Evolutionary conservation across 1,140 invertebrate species (phyloP), one percentile per base, ranked within the genome.

Genomic region (Pseudomyrmex pallidus): DNA sequence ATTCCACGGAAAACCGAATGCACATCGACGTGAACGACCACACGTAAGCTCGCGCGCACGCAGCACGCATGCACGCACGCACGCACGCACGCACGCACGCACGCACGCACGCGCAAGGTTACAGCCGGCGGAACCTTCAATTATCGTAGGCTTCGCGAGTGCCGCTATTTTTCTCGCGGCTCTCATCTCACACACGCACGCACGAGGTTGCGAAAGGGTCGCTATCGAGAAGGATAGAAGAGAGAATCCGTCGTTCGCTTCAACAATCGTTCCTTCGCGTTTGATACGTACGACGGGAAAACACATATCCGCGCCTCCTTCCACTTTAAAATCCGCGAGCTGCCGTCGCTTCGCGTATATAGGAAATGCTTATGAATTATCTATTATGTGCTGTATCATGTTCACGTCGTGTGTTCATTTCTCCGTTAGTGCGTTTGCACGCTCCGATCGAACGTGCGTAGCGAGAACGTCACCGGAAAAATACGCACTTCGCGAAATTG

Each of bases 331-430:
- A 84, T 87, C 62, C 80, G 62, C 80, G 46, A 22, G 13, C 22
- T 48, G 44, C 66, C n/a, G 66, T 20, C 20, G 48, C 22, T 72
- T 35, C 46, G 50, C 73, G 13, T 54, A 82, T 77, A 70, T 68
- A 80, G 57, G 74, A 62, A 87, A 74, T 56, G 56, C 74, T 84
- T 86, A 68, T 80, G 85, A 87, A 87, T 87, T 87, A 87, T 87
- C 86, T 87, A 78, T 87, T 83, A 87, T 59, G 68, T 68, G 52
- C 82, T 74, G 56, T 59, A 76, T 84, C 68, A 74, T 83, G 85
- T 76, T 68, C 70, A 64, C 67, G 15, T 44, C 62, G 57, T 62
- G 46, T 57, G 63, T 10, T 10, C 50, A 52, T 12, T 13, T 15
- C 22, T 1, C 17, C 1, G 17, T 46, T n/a, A 17, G 15, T 8